Base-by-base conservation (phyloP, 2,888 invertebrate genomes). In the Sialis lutaria region DNA sequence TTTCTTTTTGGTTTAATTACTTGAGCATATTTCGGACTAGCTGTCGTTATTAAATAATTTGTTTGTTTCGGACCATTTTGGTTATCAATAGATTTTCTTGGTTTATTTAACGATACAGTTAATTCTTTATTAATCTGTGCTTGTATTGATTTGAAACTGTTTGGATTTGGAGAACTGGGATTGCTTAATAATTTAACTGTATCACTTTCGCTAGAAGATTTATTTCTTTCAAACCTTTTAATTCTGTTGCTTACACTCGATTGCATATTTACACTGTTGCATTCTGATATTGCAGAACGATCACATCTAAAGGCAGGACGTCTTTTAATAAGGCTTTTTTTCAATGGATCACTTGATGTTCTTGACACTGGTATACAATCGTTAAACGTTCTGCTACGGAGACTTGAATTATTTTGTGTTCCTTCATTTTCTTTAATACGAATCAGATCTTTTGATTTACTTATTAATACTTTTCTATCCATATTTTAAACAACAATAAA, bases 301-400 rank as follows among this genome's bases (percentile, higher is more conserved):
- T 72, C 72, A 47, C 69, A 61, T 40, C 74, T 61, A 56, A 75
- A 75, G 2, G 74, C 74, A 7, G 73, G 74, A 32, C 69, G 70
- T 45, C 74, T 58, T 57, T 72, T 73, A n/a, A 74, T 70, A 45
- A 56, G 57, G 50, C 67, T 66, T 34, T 57, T 61, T 53, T 63
- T 65, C 3, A 57, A 52, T 6, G 68, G 67, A 53, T 69, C 68
- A 55, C 67, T 68, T 10, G 61, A 49, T 49, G 65, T 65, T 51
- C 63, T 55, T 31, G 58, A 40, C 33, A 45, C 9, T 1, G 22
- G 12, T 8, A 6, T 31, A 8, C 8, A 9, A 32, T 30, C 10
- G 6, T 41, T 30, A 41, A 12, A 13, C 10, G 8, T 22, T 32
- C 9, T 10, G 8, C 4, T 22, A 22, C 22, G 22, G 22, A 22